Conservation (phyloP, 2,113 vertebrate species). For the Dasyprocta punctata region DNA sequence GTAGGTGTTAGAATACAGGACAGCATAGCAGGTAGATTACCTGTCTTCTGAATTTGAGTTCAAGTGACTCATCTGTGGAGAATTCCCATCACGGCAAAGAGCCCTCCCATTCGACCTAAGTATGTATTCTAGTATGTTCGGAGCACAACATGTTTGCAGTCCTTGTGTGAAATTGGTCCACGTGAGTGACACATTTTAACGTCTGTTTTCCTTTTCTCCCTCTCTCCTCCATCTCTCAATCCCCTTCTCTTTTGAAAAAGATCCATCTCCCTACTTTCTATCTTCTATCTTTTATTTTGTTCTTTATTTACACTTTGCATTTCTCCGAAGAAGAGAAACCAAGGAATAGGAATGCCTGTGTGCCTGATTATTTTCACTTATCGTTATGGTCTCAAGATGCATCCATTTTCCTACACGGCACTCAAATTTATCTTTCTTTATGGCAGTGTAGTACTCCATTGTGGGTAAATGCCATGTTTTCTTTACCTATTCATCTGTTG, state of each 20-base stretch:
- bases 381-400: no score
- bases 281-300: not conserved
- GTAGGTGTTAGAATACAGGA: accelerated
- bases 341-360: accelerated
- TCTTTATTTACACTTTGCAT: not conserved
- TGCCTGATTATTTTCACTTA: not conserved
- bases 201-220: not conserved
- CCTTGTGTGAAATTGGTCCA: no score
- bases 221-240: not conserved
- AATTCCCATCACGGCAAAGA: not conserved
- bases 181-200: not conserved
- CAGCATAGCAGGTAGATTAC: not conserved
- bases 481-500: not conserved
- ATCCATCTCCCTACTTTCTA: no score
- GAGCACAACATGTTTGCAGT: no score
- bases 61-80: no score
- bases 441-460: not conserved
- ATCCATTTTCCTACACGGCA: not conserved
- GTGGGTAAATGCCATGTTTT: not conserved
- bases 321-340: not conserved
- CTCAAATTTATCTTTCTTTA: not conserved
- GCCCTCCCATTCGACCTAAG: no score
- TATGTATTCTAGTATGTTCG: not conserved
- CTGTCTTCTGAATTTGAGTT: not conserved
- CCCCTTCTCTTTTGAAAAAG: no score